A percentile compares a stretch with the other conserved stretches of the same genome.
Evolutionary conservation across 2,888 invertebrate species (phyloP).

Genomic region (Drosophila monieri): DNA sequence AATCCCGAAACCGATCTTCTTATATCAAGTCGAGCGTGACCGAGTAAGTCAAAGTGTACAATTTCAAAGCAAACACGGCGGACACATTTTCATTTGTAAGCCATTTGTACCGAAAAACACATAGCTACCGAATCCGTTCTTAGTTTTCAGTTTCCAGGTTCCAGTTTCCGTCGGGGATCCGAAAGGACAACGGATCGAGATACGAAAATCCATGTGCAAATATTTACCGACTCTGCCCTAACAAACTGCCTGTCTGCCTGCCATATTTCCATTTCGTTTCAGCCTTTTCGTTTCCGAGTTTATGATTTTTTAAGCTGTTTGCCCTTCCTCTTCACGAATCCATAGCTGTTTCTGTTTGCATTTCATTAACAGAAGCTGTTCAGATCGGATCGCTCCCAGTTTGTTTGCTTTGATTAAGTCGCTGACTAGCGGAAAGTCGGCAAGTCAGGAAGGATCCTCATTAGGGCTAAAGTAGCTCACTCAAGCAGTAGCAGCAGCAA

Average conservation of each 20-base stretch:
- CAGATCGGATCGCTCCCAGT: constrained; percentile 14
- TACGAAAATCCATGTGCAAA: constrained; percentile 66
- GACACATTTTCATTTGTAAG: constrained; percentile 61
- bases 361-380: constrained; percentile 74
- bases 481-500: constrained; percentile 42
- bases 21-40: constrained; percentile 30
- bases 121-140: constrained; percentile 51
- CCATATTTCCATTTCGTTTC: constrained; percentile 18
- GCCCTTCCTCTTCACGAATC: constrained; percentile 66
- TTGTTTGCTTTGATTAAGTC: constrained; percentile 69
- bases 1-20: not conserved
- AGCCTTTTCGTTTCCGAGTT: constrained; percentile 52
- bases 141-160: constrained; percentile 34
- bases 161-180: constrained; percentile 47
- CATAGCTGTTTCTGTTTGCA: constrained; percentile 54
- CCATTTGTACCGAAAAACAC: constrained; percentile 62
- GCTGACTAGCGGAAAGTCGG: constrained; percentile 56
- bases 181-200: constrained; percentile 50
- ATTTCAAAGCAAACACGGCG: constrained; percentile 66
- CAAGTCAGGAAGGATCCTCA: constrained; percentile 56
- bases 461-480: constrained; percentile 61
- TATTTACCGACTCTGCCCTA: constrained; percentile 52
- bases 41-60: constrained; percentile 42
- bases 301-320: constrained; percentile 79
- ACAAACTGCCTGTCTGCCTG: constrained; percentile 24